Base-by-base conservation (phyloP, 2,797 vertebrate species). In the Cercopithecus neglectus region DNA sequence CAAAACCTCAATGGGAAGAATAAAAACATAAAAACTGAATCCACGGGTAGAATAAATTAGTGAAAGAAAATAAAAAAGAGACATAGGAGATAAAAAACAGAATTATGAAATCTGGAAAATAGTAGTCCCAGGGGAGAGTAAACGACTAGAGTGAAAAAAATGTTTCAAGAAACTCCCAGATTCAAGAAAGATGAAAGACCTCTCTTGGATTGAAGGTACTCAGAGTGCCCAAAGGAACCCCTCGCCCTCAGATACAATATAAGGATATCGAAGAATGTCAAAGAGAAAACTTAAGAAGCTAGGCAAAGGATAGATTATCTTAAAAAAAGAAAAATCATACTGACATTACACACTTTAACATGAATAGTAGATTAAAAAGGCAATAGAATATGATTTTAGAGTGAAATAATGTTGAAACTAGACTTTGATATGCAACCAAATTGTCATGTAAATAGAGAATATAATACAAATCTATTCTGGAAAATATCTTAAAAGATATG, bases 371-470 rank as follows among this genome's bases (percentile, higher is more conserved):
- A 70, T 82, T 91, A 16, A 83, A 91, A 88, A 48, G 12, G 5
- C 28, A 64, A 41, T 53, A 4, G 5, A 50, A 7, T 70, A 46
- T 53, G 64, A 92, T 67, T 78, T 95, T 78, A 36, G 33, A 79
- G 36, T 92, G 55, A 91, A 95, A 61, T 72, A 87, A 95, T 61
- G 55, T 78, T 36, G n/a, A 91, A 83, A 48, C 36, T 87, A 81
- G 33, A 83, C 67, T 8, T 53, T 48, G n/a, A 59, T 57, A 16
- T 50, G 22, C 30, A 93, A 64, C 39, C 39, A 95, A 91, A 57
- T 72, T 94, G 30, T 85, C 16, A 48, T 57, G 85, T 46, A 78
- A 90, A 78, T 72, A 36, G 19, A 76, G 7, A 2, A 5, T 41
- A 78, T 90, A 85, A 78, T 82, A 81, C 81, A 72, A 83, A 50